These are phyloP conservation scores for Nipponia nippon DNA, from an alignment of 2,113 vertebrate genomes.

Conservation along the genomic window DNA sequence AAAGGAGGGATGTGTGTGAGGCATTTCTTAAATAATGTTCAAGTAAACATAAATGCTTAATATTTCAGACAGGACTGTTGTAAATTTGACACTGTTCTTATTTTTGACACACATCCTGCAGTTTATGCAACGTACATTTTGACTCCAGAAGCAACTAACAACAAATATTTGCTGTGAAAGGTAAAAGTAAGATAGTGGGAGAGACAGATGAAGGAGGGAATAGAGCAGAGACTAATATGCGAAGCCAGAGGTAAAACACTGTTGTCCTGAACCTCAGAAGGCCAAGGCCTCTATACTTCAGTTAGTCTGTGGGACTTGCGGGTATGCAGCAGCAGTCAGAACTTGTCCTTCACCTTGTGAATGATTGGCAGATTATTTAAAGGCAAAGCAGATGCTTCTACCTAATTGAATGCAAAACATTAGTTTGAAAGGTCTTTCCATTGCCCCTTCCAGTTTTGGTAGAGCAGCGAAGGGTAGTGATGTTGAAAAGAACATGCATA, in stretches of 20 bases:
- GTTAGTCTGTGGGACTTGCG: background rate
- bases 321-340: background rate
- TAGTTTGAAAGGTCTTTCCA: conserved; percentile 17
- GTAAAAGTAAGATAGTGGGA: background rate
- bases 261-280: background rate
- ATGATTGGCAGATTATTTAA: conserved; percentile 50
- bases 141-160: background rate
- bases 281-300: background rate
- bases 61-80: background rate
- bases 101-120: background rate
- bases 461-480: background rate
- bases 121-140: background rate
- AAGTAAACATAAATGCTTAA: accelerated
- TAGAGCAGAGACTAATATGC: background rate
- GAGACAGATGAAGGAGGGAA: background rate
- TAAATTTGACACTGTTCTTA: background rate
- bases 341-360: background rate
- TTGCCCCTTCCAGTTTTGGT: conserved; percentile 11
- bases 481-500: conserved; percentile 57
- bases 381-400: conserved; percentile 10
- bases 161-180: background rate
- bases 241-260: background rate
- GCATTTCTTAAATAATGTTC: background rate
- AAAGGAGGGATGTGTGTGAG: background rate
- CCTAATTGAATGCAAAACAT: conserved; percentile 34